phyloP scores from a whole-genome alignment of 2,888 invertebrate genomes.

The Phyllotreta striolata region DNA sequence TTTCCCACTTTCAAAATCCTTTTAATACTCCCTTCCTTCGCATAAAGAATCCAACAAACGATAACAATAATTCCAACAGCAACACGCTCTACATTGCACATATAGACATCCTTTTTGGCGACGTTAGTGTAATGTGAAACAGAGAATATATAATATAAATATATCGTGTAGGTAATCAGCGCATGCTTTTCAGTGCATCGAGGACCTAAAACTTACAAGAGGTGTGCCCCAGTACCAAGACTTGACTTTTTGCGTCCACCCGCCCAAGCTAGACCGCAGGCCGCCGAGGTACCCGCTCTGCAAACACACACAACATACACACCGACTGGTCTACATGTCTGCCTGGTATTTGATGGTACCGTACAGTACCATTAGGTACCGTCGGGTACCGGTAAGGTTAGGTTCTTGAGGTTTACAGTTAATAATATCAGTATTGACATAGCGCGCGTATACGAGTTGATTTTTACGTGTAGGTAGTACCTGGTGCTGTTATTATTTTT shows the following conservation, averaged over 20 bases:
- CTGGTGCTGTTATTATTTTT: not conserved
- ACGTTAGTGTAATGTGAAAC: slow-evolving; percentile 2
- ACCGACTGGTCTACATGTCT: slow-evolving; percentile 38
- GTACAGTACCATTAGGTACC: slow-evolving; percentile 33
- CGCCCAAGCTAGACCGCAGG: slow-evolving; percentile 93
- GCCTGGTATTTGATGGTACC: slow-evolving; percentile 40
- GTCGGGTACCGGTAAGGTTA: slow-evolving; percentile 26
- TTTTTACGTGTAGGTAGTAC: not conserved
- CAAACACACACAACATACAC: slow-evolving; percentile 58
- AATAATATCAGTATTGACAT: slow-evolving; percentile 5
- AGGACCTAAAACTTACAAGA: slow-evolving; percentile 80
- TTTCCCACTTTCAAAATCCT: no score
- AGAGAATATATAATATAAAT: slow-evolving; percentile 11
- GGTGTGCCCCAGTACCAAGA: slow-evolving; percentile 98
- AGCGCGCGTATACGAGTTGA: not conserved
- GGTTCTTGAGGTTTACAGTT: not conserved
- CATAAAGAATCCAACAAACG: no score
- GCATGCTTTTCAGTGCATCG: slow-evolving; percentile 46
- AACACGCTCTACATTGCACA: no score
- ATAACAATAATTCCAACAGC: no score
- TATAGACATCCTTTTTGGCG: not conserved
- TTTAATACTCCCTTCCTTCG: no score
- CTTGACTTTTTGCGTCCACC: slow-evolving; percentile 96
- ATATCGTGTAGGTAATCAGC: slow-evolving; percentile 39
- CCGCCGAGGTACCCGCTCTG: slow-evolving; percentile 93